Evolutionary conservation across 2,888 invertebrate species (phyloP).

Genomic region (Morinoia aosen): DNA sequence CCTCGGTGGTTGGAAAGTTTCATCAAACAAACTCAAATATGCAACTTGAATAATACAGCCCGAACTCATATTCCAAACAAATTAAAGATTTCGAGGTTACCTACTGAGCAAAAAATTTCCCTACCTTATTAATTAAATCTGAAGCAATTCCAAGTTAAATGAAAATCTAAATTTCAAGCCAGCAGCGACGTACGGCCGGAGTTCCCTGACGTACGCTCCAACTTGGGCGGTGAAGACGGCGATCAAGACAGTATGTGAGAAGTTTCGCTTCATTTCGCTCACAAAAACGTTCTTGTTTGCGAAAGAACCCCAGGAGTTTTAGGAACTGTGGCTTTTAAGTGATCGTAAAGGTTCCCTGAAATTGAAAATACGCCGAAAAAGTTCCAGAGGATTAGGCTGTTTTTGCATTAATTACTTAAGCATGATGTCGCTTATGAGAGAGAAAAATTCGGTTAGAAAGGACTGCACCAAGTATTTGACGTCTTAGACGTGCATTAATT

Average conservation of each 20-base stretch:
- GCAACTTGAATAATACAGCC: background rate
- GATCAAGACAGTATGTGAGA: background rate
- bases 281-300: background rate
- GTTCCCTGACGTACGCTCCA: background rate
- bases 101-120: background rate
- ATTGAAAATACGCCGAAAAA: background rate
- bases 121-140: background rate
- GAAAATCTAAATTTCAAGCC: background rate
- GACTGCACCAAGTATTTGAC: no score
- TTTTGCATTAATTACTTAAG: background rate
- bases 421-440: background rate
- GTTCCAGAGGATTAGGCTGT: background rate
- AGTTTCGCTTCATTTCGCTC: background rate
- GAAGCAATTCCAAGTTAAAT: background rate
- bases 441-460: no score
- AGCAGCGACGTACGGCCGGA: background rate
- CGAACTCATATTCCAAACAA: background rate
- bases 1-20: background rate
- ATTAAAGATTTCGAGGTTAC: background rate
- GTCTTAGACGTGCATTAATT: no score
- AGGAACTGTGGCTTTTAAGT: background rate
- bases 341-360: background rate
- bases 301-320: background rate
- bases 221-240: background rate
- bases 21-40: background rate